phyloP scores from a whole-genome alignment of 2,797 vertebrate species.

The Ptychadena robeensis region DNA sequence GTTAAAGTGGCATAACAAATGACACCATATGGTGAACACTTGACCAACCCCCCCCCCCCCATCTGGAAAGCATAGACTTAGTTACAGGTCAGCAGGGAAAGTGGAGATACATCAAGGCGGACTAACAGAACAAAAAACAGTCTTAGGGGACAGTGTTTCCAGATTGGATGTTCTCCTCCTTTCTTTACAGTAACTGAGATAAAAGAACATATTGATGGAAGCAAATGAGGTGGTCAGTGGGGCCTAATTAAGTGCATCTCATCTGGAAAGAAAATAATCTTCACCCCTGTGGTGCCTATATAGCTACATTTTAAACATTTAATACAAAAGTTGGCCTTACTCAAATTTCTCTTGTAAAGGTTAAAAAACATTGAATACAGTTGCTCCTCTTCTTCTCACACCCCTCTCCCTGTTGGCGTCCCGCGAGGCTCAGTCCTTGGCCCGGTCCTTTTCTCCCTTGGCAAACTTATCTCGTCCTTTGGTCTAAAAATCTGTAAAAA shows the following conservation, averaged over 20 bases:
- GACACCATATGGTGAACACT: constrained; percentile 45
- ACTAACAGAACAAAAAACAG: constrained; percentile 40
- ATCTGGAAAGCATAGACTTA: constrained; percentile 40
- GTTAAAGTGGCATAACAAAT: constrained; percentile 21
- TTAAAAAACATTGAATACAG: too few species aligned
- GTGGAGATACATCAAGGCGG: constrained; percentile 39
- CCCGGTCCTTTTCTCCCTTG: too few species aligned
- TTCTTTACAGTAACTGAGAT: constrained; percentile 23
- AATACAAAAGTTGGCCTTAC: constrained; percentile 1
- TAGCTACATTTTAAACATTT: neutral
- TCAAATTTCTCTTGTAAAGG: constrained; percentile 13
- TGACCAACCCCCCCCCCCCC: constrained; percentile 10
- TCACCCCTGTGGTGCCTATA: neutral
- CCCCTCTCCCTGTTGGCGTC: too few species aligned
- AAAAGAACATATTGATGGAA: constrained; percentile 31
- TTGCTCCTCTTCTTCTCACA: too few species aligned
- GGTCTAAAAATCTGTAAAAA: too few species aligned
- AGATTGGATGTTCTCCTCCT: constrained; percentile 14
- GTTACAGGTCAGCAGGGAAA: constrained; percentile 54
- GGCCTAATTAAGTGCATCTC: neutral
- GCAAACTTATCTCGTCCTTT: too few species aligned
- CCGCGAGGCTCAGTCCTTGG: too few species aligned
- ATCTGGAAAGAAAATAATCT: neutral
- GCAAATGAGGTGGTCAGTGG: constrained; percentile 11
- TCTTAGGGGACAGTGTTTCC: constrained; percentile 33